Conservation (phyloP, 2,797 vertebrate species). For the Falco naumanni region DNA sequence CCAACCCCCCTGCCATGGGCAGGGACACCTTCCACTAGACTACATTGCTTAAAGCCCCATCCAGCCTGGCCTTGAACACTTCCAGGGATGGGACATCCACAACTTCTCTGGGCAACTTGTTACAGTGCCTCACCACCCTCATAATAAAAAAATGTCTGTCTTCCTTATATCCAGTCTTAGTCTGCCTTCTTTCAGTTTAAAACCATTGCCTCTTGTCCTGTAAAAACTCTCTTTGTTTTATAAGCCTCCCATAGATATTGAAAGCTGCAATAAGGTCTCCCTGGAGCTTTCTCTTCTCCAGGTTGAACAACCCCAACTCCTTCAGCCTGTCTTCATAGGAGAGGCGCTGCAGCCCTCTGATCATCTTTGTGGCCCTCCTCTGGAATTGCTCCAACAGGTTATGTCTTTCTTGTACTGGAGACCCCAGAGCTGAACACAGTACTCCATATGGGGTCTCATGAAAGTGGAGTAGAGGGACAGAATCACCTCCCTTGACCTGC, state of each 20-base stretch:
- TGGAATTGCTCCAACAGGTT: accelerated
- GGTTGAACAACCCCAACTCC: neutral
- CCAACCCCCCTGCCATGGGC: accelerated
- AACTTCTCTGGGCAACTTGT: neutral
- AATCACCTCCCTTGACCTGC: too few species aligned
- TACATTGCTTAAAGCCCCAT: neutral
- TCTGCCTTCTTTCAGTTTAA: neutral
- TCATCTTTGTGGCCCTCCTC: neutral
- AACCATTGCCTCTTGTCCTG: neutral
- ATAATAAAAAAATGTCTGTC: neutral
- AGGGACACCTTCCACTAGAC: neutral
- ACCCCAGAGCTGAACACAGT: too few species aligned
- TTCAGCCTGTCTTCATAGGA: neutral
- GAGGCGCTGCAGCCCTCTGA: neutral
- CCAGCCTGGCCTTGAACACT: neutral
- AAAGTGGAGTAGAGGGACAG: too few species aligned
- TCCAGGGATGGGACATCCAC: neutral
- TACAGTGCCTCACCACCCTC: neutral
- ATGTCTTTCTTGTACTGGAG: neutral
- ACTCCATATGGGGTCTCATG: neutral
- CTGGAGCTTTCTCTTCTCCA: neutral
- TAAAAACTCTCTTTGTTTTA: neutral
- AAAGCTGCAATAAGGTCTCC: neutral
- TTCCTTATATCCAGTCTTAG: neutral
- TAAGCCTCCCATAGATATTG: accelerated